Conservation (phyloP, 2,113 vertebrate species). For the Otis tarda region DNA sequence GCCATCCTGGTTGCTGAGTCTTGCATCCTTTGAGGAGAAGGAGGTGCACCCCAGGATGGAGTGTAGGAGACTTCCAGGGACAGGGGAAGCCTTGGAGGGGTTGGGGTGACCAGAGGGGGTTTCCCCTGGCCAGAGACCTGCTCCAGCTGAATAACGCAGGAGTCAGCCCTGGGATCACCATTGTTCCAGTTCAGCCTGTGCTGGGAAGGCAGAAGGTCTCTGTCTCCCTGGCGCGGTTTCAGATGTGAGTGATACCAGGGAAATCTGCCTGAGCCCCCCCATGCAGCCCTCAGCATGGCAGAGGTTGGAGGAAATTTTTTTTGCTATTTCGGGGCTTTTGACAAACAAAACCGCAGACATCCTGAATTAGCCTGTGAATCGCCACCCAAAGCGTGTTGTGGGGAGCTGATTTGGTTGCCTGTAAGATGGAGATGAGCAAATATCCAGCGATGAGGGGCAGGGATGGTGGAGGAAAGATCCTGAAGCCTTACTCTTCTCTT, state of each 20-base stretch:
- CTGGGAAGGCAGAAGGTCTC: neutral
- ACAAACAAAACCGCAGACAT: neutral
- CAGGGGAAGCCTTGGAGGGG: neutral
- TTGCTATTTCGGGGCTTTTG: neutral
- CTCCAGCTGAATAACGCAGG: neutral
- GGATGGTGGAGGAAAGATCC: neutral
- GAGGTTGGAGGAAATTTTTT: rapidly evolving
- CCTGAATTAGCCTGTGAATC: neutral
- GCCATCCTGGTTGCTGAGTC: neutral
- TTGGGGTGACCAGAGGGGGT: rapidly evolving
- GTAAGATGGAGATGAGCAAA: neutral
- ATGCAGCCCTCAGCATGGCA: neutral
- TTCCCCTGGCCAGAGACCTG: neutral
- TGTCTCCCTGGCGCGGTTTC: neutral
- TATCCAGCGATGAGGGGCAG: rapidly evolving
- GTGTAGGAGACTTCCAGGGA: neutral
- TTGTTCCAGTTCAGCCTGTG: neutral
- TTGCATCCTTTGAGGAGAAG: neutral
- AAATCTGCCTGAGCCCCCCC: rapidly evolving
- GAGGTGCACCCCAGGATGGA: neutral
- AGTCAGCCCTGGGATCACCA: neutral
- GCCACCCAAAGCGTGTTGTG: rapidly evolving
- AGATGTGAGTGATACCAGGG: neutral
- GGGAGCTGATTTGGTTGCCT: neutral
- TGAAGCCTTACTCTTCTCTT: neutral